Conservation (phyloP, 1,140 invertebrate genomes). For the Luehdorfia chinensis region DNA sequence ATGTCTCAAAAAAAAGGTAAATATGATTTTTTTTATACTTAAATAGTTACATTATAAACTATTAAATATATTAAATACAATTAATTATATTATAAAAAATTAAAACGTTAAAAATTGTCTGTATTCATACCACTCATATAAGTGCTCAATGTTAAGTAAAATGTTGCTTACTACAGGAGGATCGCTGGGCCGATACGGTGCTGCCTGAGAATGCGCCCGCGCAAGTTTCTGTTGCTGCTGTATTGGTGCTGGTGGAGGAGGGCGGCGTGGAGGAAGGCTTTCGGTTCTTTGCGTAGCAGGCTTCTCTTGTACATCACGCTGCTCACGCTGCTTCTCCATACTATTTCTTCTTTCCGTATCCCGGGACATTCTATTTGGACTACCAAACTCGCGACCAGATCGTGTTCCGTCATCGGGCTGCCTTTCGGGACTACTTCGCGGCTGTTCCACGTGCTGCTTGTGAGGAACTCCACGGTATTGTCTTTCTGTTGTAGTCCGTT, state of each 20-base stretch:
- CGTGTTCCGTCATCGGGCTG: not conserved
- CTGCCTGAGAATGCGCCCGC: conserved; percentile 45
- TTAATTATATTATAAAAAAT: no score
- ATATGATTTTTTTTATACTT: no score
- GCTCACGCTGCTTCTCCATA: not conserved
- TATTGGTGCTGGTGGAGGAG: conserved; percentile 40
- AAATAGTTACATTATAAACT: no score
- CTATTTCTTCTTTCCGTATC: conserved; percentile 12
- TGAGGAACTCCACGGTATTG: not conserved
- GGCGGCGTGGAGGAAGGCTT: conserved; percentile 37
- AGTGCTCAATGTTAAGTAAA: no score
- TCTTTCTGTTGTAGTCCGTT: not conserved
- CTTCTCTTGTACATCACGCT: conserved; percentile 9
- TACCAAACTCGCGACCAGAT: not conserved
- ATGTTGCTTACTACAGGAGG: conserved; percentile 44
- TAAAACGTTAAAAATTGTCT: no score
- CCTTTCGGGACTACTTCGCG: conserved; percentile 7
- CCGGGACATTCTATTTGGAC: not conserved
- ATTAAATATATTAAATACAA: no score
- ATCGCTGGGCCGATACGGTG: conserved; percentile 36
- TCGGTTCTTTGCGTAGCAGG: conserved; percentile 21
- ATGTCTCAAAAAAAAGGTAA: no score
- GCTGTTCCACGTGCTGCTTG: conserved; percentile 5
- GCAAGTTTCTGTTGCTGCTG: conserved; percentile 34
- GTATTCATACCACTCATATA: no score